Evolutionary conservation across 1,140 invertebrate species (phyloP).

Genomic region (Acromyrmex charruanus): DNA sequence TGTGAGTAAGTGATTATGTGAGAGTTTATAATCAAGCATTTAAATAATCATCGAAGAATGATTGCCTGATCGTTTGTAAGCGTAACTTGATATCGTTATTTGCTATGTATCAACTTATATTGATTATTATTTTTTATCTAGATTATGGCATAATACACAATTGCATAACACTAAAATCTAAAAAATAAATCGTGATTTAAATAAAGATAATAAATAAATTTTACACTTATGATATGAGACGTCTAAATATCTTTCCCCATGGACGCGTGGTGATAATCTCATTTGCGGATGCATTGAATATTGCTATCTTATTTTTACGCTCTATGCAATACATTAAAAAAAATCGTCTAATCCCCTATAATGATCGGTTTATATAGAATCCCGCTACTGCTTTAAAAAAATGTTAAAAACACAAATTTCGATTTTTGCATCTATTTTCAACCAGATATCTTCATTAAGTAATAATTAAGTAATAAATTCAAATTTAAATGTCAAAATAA

Average conservation of each 20-base stretch:
- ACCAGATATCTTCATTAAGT: not conserved
- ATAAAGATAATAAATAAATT: conserved; percentile 2
- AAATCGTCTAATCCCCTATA: too few species aligned
- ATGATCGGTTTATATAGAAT: too few species aligned
- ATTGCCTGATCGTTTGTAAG: not conserved
- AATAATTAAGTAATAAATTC: not conserved
- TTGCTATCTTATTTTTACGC: conserved; percentile 53
- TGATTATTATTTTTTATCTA: not conserved
- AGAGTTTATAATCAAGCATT: conserved; percentile 10
- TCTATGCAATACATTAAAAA: not conserved
- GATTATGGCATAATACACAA: not conserved
- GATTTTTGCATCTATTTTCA: not conserved
- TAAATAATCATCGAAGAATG: conserved; percentile 5
- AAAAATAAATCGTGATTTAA: not conserved
- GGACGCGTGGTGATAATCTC: conserved; percentile 57
- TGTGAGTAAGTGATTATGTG: not conserved
- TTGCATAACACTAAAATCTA: not conserved
- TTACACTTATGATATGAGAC: not conserved
- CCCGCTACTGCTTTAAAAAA: too few species aligned
- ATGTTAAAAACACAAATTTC: too few species aligned
- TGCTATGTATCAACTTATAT: not conserved
- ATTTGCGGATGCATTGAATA: conserved; percentile 58
- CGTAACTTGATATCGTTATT: not conserved
- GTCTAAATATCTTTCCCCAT: not conserved
- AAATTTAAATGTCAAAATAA: too few species aligned